Conservation (phyloP, 2,113 vertebrate genomes). For the Oenanthe melanoleuca region DNA sequence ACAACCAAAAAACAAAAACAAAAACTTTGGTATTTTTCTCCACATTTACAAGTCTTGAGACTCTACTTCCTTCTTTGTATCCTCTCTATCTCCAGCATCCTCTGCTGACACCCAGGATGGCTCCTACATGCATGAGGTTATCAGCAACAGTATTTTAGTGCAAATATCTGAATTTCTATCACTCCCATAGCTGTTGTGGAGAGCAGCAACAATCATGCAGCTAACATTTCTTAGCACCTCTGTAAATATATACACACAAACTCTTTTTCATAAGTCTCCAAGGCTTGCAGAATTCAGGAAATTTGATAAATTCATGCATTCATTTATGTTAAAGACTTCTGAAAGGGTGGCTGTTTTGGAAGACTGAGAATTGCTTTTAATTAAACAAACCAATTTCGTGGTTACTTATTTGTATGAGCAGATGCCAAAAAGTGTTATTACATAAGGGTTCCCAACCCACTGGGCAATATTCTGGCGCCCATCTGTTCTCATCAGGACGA, state of each 20-base stretch:
- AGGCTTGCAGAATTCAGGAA: not conserved
- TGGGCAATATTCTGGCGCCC: not conserved
- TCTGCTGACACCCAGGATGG: not conserved
- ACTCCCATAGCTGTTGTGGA: not conserved
- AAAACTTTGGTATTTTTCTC: not conserved
- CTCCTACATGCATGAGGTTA: not conserved
- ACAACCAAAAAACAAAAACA: not conserved
- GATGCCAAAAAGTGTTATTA: not conserved
- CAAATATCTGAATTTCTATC: not conserved
- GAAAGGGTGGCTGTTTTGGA: not conserved
- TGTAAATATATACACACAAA: not conserved
- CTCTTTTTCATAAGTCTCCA: not conserved
- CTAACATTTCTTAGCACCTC: not conserved
- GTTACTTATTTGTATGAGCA: not conserved
- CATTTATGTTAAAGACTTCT: not conserved
- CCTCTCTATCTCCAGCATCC: not conserved
- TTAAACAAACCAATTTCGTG: conserved; percentile 4
- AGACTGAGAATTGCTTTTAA: not conserved
- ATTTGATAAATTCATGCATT: not conserved
- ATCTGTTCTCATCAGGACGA: not conserved
- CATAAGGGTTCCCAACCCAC: not conserved
- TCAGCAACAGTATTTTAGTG: not conserved
- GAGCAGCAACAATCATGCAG: not conserved
- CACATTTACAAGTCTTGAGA: not conserved
- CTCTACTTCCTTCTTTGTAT: not conserved